Conservation (phyloP, 1,140 invertebrate genomes). For the Heterodera carotae region DNA sequence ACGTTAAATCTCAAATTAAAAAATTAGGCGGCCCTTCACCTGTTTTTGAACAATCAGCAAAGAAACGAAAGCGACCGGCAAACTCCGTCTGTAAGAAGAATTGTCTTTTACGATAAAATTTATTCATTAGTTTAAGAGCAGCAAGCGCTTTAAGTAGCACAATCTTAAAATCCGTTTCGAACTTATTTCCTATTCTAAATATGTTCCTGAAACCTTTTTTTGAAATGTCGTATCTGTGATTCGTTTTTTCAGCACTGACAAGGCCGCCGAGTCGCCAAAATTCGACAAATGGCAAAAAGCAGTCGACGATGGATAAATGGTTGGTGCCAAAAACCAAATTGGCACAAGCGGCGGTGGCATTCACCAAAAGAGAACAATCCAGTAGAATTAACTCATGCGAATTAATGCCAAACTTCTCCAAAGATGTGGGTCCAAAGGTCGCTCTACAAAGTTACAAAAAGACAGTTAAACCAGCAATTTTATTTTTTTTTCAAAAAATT, state of each 20-base stretch:
- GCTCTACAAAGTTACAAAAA: no score
- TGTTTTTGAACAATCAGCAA: neutral
- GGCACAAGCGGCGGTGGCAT: neutral
- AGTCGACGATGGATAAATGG: conserved; percentile 12
- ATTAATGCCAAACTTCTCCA: neutral
- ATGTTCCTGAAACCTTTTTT: no score
- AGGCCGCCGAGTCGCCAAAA: neutral
- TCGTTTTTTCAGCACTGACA: neutral
- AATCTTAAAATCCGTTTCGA: no score
- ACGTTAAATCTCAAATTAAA: conserved; percentile 1
- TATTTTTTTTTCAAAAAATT: no score
- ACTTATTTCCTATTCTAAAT: no score
- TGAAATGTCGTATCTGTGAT: no score
- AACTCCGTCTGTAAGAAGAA: neutral
- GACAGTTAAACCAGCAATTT: no score
- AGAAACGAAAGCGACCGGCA: neutral
- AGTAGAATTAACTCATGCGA: no score
- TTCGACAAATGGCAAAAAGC: neutral
- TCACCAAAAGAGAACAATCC: no score
- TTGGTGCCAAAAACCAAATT: neutral
- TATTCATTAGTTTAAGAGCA: no score
- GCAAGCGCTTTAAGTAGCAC: no score
- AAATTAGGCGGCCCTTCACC: neutral
- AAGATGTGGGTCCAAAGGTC: neutral
- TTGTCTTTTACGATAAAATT: no score